Base-by-base conservation (phyloP, 2,797 vertebrate genomes). In the Mastacembelus armatus region DNA sequence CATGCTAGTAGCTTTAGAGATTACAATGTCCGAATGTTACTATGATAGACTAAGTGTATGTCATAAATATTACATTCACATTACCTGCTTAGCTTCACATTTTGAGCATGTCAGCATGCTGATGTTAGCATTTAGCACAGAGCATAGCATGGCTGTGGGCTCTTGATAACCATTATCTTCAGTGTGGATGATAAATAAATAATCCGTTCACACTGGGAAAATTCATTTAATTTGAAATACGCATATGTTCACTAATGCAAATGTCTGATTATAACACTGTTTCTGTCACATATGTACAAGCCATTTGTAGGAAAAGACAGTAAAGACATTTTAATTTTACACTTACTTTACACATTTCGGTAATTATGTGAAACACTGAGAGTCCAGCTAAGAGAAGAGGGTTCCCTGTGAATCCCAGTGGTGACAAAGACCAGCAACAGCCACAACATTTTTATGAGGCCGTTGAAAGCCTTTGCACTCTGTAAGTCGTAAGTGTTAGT, bases 381-480 rank as follows among this genome's bases (percentile, higher is more conserved):
- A 47, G 32, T 48, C 39, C 36, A 59, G 45, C 14, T 58, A 55
- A 79, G 52, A 22, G 42, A 52, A 60, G 27, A 40, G 21, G 16
- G 54, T 51, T 38, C 51, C 59, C n/a, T n/a, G n/a, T 69, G 67
- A 74, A 47, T 70, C 48, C 57, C 59, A 60, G 42, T 0, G n/a
- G 47, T 43, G 64, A 66, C 51, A 21, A 45, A 19, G 52, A 60
- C 44, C 59, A 60, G 50, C 30, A 63, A 60, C 77, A 81, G 62
- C 69, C 71, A 60, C 63, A 24, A 61, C 59, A 49, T 62, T 57
- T 30, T 74, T 71, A 51, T 36, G 33, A 58, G 66, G 57, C 83
- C 66, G 78, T 60, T 74, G 72, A 7, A 73, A 77, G 69, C 38
- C 43, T 3, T 42, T 77, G 62, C 66, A 71, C 66, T 77, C 38